A percentile compares a stretch with the other conserved stretches of the same genome.
Conservation (phyloP, 2,113 vertebrate species). For the Archilochus colubris region DNA sequence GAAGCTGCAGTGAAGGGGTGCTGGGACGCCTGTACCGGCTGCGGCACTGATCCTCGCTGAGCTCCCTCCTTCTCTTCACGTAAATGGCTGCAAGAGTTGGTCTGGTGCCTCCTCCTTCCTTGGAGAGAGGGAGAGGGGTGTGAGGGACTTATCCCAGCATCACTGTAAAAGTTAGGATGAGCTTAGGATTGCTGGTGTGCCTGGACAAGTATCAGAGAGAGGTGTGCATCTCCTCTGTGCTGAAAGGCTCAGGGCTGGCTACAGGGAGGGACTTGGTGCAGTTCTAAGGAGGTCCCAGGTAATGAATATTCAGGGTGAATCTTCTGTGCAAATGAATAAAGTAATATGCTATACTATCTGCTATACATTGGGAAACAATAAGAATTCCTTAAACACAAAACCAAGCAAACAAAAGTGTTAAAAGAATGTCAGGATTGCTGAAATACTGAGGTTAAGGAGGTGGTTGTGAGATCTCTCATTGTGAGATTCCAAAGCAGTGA, state of each 20-base stretch:
- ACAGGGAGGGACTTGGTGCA: neutral
- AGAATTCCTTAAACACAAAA: neutral
- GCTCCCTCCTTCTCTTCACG: neutral
- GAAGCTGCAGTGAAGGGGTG: rapidly evolving
- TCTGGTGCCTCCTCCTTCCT: neutral
- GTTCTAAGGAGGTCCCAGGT: neutral
- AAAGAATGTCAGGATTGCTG: neutral
- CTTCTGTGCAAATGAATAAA: neutral
- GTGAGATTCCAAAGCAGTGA: neutral
- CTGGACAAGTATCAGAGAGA: neutral
- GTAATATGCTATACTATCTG: neutral
- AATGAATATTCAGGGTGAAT: neutral
- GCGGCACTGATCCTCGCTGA: neutral
- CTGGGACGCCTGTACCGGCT: neutral
- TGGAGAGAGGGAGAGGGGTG: neutral
- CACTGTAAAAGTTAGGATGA: neutral
- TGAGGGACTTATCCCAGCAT: neutral
- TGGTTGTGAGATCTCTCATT: neutral
- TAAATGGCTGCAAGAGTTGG: neutral
- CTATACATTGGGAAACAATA: neutral
- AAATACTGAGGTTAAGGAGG: neutral
- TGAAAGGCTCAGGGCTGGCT: neutral
- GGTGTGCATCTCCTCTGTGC: rapidly evolving
- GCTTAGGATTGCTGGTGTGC: neutral
- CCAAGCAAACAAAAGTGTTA: neutral